Percentiles rank a stretch among this genome's conserved stretches.
phyloP scores from a whole-genome alignment of 2,888 invertebrate species.

The Tromatobia lineatoria region DNA sequence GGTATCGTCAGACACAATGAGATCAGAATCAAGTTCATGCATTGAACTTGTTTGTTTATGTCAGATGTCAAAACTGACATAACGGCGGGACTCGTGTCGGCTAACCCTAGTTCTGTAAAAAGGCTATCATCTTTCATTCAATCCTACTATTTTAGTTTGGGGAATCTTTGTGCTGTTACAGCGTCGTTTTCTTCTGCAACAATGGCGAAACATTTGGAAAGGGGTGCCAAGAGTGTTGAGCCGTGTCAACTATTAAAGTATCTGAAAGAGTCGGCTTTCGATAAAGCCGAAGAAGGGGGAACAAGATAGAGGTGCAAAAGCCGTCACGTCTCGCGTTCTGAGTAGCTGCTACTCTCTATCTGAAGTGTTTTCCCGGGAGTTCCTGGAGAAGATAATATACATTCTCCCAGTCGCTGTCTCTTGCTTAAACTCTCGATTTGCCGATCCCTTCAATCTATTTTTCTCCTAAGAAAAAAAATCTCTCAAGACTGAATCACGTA shows the following conservation, averaged over 20 bases:
- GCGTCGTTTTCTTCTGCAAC: no score
- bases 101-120: no score
- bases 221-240: no score
- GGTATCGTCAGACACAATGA: no score
- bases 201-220: no score
- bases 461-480: conserved; percentile 55
- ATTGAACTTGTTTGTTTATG: no score
- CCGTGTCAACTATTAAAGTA: background rate
- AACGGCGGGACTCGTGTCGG: background rate
- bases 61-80: no score
- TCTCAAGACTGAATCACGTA: conserved; percentile 65
- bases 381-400: conserved; percentile 1
- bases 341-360: conserved; percentile 2
- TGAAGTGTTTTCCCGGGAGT: conserved; percentile 7
- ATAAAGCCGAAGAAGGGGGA: background rate
- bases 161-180: no score
- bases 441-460: conserved; percentile 47
- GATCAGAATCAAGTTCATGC: no score
- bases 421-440: conserved; percentile 39
- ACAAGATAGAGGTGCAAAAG: background rate
- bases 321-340: background rate
- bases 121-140: background rate
- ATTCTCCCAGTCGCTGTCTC: background rate
- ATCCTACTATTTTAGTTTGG: background rate
- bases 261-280: background rate